Base-by-base conservation (phyloP, 2,888 invertebrate genomes). In the Eupithecia subfuscata region DNA sequence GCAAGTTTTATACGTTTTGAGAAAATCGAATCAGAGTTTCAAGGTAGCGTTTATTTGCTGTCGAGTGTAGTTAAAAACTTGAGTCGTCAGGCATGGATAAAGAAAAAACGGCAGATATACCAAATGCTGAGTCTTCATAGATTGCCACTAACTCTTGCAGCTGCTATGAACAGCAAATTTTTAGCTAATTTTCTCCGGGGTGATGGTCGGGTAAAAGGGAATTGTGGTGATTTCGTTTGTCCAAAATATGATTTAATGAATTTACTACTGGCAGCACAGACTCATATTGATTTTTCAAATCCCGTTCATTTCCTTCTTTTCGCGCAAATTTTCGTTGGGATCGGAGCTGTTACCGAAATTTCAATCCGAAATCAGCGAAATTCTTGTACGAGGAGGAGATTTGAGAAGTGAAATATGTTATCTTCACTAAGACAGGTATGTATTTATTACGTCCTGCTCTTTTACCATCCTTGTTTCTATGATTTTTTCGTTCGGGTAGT, bases 311-410 rank as follows among this genome's bases (percentile, higher is more conserved):
- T 52, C n/a, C 7, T 3, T 52, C 16, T 4, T 56, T 56, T 25
- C 60, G 25, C 25, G 60, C 60, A 25, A 60, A 25, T 25, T 14
- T 25, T 25, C 60, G 12, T 25, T 60, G 60, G 25, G 14, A 60
- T 60, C 1, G 60, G 60, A 60, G 25, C 12, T 43, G 12, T 2
- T 9, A 14, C 14, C 0, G 25, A 60, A 60, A 25, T 60, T 60
- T 60, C 52, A 56, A 56, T 60, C 60, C 22, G 22, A 56, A 22
- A 60, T 60, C 60, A 60, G 22, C 25, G 60, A 60, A 25, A 60
- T 60, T 60, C 60, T 25, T 12, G 22, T 4, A 25, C 4, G 60
- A 60, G 22, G 30, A 5, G 60, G 60, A 60, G 25, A 60, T 12
- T 60, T 25, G 22, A 25, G 12, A 25, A 22, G 12, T 25, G 12